Base-by-base conservation (phyloP, 92 coral and sea anemone species). In the Muricea muricata region DNA sequence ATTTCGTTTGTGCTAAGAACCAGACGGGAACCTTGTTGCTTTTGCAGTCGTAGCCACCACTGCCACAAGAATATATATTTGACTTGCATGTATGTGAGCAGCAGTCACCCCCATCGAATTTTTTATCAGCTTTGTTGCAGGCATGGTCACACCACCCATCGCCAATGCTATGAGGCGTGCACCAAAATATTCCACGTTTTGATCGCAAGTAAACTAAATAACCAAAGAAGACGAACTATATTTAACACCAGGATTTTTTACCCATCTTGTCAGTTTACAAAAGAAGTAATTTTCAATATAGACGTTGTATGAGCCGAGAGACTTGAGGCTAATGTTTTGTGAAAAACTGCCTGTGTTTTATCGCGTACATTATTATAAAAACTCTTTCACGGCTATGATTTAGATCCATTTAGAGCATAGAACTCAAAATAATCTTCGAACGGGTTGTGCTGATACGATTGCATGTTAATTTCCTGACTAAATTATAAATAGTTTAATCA, bases 141-240 rank as follows among this genome's bases (percentile, higher is more conserved):
- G 82, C 82, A 52, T 55, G 54, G 24, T 77, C 82, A 77, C 82
- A 77, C 82, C 82, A 77, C 23, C 82, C 82, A 77, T 77, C 82
- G 67, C 69, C 65, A 30, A 48, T 77, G 50, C 81, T 75, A 21
- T 40, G 28, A 29, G 33, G 29, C 8, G 0, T 37, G 14, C 81
- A 75, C 23, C 0, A 7, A 47, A 40, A 4, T 6, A 46, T 23
- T 41, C 17, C 28, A 23, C 81, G 81, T 75, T 75, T 75, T 46
- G 81, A 4, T 21, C 81, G 81, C 35, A 48, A 46, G 24, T 75
- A 15, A 26, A 75, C 81, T 75, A 52, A 75, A 47, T 24, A 40
- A 39, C 55, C 18, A 75, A 32, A 75, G 46, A 75, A 52, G 52
- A 0, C 48, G 26, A 41, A 68, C 25, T 15, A 8, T 67, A 32